A percentile compares a stretch with the other conserved stretches of the same genome.
Conservation (phyloP, 2,113 vertebrate species). For the Oreochromis aureus region DNA sequence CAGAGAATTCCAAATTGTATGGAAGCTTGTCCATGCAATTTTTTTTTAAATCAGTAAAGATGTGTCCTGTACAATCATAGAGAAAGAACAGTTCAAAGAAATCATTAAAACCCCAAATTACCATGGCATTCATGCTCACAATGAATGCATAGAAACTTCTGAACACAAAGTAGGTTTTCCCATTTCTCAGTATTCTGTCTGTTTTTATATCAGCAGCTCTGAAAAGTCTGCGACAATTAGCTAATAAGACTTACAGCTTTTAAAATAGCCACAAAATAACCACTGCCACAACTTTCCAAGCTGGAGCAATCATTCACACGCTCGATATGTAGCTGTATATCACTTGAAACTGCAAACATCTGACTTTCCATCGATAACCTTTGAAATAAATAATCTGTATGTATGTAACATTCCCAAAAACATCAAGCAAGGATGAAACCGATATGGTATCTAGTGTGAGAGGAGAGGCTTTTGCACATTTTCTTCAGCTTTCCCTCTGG, state of each 20-base stretch:
- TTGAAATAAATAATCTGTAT: neutral
- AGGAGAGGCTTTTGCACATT: conserved; percentile 1
- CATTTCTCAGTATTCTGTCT: neutral
- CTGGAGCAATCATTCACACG: neutral
- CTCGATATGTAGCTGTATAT: neutral
- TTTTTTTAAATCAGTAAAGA: neutral
- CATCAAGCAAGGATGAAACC: conserved; percentile 2
- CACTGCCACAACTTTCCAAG: neutral
- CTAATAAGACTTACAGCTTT: neutral
- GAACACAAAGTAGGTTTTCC: neutral
- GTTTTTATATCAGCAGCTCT: neutral
- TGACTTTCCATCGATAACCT: neutral
- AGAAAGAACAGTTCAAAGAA: neutral
- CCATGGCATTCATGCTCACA: neutral
- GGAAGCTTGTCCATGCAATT: neutral
- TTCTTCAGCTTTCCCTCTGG: conserved; percentile 5
- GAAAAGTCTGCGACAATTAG: neutral
- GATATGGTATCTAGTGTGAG: neutral
- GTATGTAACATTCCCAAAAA: neutral
- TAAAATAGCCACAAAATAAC: neutral
- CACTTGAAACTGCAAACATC: neutral
- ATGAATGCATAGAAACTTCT: neutral
- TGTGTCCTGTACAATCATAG: neutral
- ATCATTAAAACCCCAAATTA: neutral
- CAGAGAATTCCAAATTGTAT: neutral